phyloP scores from a whole-genome alignment of 2,888 invertebrate genomes.

The Oligia fasciuncula region DNA sequence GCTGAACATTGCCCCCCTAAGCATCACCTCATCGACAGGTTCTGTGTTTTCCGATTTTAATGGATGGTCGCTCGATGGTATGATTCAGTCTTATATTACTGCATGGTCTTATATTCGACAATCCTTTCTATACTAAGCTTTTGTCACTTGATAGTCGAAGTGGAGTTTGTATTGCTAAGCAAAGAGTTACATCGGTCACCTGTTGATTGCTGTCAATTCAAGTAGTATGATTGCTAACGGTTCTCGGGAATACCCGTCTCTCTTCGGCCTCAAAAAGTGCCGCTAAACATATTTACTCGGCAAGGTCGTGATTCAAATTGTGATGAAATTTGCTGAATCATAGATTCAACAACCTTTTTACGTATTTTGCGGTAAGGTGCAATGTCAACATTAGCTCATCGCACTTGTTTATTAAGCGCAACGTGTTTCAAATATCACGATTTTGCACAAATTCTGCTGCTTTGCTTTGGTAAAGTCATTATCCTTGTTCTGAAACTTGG shows the following conservation, averaged over 20 bases:
- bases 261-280: not conserved
- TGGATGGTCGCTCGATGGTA: not conserved
- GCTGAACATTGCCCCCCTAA: not conserved
- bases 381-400: constrained; percentile 45
- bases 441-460: constrained; percentile 31
- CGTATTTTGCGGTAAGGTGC: constrained; percentile 38
- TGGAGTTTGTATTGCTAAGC: not conserved
- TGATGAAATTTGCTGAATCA: constrained; percentile 43
- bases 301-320: constrained; percentile 34
- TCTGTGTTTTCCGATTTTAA: not conserved
- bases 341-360: constrained; percentile 24
- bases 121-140: too few relatives aligned
- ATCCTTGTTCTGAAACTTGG: constrained; percentile 48
- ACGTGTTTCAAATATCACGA: constrained; percentile 35
- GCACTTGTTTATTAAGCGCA: constrained; percentile 5
- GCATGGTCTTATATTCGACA: not conserved
- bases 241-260: constrained; percentile 28
- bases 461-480: constrained; percentile 27
- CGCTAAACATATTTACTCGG: constrained; percentile 14
- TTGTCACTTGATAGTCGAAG: not conserved
- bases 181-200: not conserved
- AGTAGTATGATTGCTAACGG: not conserved
- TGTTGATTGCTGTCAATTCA: not conserved
- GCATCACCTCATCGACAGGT: not conserved
- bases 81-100: not conserved